Evolutionary conservation across 2,797 vertebrate species (phyloP), one percentile per base, ranked within the genome.

Genomic region (Chloroceryle inda): DNA sequence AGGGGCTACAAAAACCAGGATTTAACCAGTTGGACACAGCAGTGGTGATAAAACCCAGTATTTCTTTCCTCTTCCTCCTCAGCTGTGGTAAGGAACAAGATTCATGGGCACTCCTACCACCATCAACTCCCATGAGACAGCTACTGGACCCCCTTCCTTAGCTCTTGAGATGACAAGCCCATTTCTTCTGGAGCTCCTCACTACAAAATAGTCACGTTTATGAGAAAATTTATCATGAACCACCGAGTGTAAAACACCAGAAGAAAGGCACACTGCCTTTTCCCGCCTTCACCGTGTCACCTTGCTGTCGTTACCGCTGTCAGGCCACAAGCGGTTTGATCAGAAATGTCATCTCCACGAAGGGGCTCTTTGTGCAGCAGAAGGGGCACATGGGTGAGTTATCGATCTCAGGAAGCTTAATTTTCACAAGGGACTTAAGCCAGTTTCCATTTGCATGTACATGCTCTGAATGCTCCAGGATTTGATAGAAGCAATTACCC

Each of bases 361-460:
- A 6, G 20, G 12, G 63, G n/a, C 33, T 61, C 5, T 16, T 10
- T 29, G 77, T 35, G 53, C 40, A 40, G 84, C 66, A 11, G 2
- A 0, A 1, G 4, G 50, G 62, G 40, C 58, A 52, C 1, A 1
- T 6, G 4, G 10, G 50, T 56, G 56, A 13, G 0, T 27, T 74
- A 77, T 5, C 45, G 42, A 73, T 53, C 91, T n/a, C 61, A 4
- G 11, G 0, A 3, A 79, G 49, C 16, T 63, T 13, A 16, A 42
- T 45, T 33, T 72, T 58, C 92, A 69, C 50, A 21, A 20, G 53
- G 68, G 68, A 82, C 40, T 73, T 18, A 5, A 59, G n/a, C 31
- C 45, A n/a, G 44, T 63, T 85, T 53, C 66, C 49, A 50, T 82
- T 72, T 52, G 27, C 1, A 0, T 4, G 20, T 50, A 21, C 50